phyloP scores from a whole-genome alignment of 2,888 invertebrate species.

The Spilosoma lubricipeda region DNA sequence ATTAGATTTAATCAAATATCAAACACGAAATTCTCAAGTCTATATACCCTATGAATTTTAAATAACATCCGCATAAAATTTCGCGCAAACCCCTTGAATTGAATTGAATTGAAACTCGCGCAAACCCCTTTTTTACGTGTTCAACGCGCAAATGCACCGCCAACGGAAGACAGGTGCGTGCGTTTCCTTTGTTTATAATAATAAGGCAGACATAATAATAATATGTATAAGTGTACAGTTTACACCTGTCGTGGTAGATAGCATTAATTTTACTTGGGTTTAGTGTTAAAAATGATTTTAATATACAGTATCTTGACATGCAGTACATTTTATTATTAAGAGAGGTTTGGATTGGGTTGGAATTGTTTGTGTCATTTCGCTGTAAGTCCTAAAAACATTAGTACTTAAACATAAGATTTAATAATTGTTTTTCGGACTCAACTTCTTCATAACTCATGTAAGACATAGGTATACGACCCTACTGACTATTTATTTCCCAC shows the following conservation, averaged over 20 bases:
- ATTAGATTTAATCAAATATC: not conserved
- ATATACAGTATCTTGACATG: no score
- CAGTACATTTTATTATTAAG: no score
- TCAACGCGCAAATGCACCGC: slow-evolving; percentile 38
- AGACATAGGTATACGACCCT: no score
- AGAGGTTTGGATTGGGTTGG: no score
- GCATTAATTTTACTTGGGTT: not conserved
- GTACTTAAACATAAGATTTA: no score
- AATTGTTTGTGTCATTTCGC: no score
- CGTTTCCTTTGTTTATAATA: slow-evolving; percentile 48
- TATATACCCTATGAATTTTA: not conserved
- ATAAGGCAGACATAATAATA: slow-evolving; percentile 16
- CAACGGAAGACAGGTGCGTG: slow-evolving; percentile 57
- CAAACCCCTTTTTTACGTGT: slow-evolving; percentile 35
- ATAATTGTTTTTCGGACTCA: no score
- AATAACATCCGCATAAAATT: not conserved
- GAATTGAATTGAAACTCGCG: no score
- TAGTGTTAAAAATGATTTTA: not conserved
- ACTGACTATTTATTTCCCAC: no score
- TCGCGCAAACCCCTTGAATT: slow-evolving; percentile 27
- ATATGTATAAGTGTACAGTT: slow-evolving; percentile 15
- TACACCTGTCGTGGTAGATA: slow-evolving; percentile 3
- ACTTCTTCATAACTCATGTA: no score
- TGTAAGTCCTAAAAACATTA: no score
- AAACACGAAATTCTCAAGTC: not conserved